These are phyloP conservation scores for Mohoua ochrocephala DNA, from an alignment of 2,113 vertebrate genomes.

Conservation along the genomic window DNA sequence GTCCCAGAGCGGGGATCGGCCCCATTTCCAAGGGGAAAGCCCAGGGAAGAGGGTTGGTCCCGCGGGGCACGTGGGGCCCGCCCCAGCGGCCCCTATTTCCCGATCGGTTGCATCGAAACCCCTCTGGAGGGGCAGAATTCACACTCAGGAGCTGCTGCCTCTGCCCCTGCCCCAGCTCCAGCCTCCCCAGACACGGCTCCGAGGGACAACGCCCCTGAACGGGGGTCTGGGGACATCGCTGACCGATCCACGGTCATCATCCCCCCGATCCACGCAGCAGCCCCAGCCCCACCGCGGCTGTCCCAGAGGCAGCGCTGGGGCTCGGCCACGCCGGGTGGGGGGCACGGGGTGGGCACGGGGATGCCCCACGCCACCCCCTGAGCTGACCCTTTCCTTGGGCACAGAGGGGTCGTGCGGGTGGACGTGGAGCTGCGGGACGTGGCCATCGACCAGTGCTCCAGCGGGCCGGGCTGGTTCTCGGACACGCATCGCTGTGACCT, in stretches of 20 bases:
- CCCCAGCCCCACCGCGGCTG: background rate
- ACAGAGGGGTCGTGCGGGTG: constrained; percentile 88
- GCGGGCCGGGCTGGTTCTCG: constrained; percentile 83
- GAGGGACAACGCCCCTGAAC: background rate
- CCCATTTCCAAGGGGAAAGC: background rate
- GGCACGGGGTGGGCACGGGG: background rate
- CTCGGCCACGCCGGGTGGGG: background rate
- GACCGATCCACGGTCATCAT: no score
- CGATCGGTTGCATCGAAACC: fast-evolving
- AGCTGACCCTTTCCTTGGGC: background rate
- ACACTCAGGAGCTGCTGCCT: background rate
- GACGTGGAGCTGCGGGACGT: constrained; percentile 86
- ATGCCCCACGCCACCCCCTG: fast-evolving
- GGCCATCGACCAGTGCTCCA: constrained; percentile 86
- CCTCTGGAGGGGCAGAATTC: background rate
- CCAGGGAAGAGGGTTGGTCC: background rate
- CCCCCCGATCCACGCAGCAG: background rate
- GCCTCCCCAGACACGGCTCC: fast-evolving
- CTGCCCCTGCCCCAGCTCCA: background rate
- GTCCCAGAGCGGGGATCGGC: fast-evolving
- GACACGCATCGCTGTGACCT: constrained; percentile 90
- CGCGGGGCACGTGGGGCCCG: fast-evolving
- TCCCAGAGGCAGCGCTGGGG: background rate
- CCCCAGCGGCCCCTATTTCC: background rate
- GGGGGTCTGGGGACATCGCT: background rate